Conservation (phyloP, 2,113 vertebrate genomes). For the Campylomormyrus tamandua region DNA sequence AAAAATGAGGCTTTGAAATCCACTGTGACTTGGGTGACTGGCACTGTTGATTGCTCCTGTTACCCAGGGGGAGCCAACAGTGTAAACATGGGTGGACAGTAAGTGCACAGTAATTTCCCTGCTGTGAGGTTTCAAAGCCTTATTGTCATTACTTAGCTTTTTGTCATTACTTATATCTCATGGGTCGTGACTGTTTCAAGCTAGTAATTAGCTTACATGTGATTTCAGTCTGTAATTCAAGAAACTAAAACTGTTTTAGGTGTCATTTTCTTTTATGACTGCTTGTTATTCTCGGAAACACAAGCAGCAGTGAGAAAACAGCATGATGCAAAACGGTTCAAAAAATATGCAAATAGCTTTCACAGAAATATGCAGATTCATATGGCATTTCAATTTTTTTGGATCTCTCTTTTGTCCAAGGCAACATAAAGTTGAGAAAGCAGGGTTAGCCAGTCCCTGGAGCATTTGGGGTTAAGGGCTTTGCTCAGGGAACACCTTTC, state of each 20-base stretch:
- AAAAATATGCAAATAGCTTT: neutral
- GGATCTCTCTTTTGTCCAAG: neutral
- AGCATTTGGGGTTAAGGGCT: neutral
- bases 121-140: neutral
- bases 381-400: neutral
- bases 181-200: neutral
- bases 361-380: neutral
- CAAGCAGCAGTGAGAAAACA: neutral
- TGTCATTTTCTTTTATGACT: neutral
- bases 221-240: neutral
- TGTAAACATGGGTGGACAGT: neutral
- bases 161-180: neutral
- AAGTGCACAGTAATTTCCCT: neutral
- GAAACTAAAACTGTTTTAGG: neutral
- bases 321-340: neutral
- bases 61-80: neutral
- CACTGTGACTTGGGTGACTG: neutral
- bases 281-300: neutral
- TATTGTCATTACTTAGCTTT: neutral
- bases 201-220: neutral
- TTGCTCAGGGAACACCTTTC: neutral
- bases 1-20: neutral
- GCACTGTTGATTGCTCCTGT: neutral
- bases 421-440: neutral
- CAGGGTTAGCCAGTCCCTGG: neutral